Percentiles rank a stretch among this genome's conserved stretches.
Evolutionary conservation across 2,888 invertebrate species (phyloP).

Genomic region (Mesodorylaimus sp.): DNA sequence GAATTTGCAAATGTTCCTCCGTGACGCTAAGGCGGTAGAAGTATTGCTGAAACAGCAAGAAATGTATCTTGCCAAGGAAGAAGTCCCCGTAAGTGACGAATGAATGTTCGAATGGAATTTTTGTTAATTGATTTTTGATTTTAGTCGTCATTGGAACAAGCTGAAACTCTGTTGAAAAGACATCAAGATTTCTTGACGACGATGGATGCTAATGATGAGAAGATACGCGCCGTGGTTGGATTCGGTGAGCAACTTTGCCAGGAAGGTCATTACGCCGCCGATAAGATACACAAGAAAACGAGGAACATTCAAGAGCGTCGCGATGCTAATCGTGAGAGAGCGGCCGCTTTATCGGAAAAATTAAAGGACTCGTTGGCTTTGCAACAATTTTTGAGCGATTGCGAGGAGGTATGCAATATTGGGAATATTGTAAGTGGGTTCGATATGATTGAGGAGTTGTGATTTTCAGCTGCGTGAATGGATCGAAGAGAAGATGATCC

Average conservation of each 20-base stretch:
- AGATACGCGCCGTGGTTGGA: constrained; percentile 65
- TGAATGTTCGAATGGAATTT: neutral
- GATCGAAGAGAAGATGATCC: constrained; percentile 96
- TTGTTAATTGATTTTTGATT: constrained; percentile 2
- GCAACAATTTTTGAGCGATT: constrained; percentile 77
- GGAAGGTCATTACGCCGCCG: constrained; percentile 83
- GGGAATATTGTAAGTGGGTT: neutral
- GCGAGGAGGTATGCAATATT: constrained; percentile 50
- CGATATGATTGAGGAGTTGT: no score
- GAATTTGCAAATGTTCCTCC: constrained; percentile 68
- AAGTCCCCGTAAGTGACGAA: constrained; percentile 51
- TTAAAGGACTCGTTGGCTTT: constrained; percentile 79
- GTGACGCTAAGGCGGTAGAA: constrained; percentile 86
- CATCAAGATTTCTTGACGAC: constrained; percentile 98
- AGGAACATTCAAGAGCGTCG: constrained; percentile 70
- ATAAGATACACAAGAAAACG: constrained; percentile 86
- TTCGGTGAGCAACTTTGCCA: constrained; percentile 76
- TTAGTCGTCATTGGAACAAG: constrained; percentile 64
- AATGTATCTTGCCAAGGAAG: constrained; percentile 86
- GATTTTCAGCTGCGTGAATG: constrained; percentile 66
- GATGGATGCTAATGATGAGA: constrained; percentile 99
- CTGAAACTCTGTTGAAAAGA: constrained; percentile 84
- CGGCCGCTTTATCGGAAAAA: constrained; percentile 60
- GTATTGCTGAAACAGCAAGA: constrained; percentile 94
- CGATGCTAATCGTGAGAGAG: constrained; percentile 62